Evolutionary conservation across 2,888 invertebrate genomes (phyloP).

Genomic region (Malachius bipustulatus): DNA sequence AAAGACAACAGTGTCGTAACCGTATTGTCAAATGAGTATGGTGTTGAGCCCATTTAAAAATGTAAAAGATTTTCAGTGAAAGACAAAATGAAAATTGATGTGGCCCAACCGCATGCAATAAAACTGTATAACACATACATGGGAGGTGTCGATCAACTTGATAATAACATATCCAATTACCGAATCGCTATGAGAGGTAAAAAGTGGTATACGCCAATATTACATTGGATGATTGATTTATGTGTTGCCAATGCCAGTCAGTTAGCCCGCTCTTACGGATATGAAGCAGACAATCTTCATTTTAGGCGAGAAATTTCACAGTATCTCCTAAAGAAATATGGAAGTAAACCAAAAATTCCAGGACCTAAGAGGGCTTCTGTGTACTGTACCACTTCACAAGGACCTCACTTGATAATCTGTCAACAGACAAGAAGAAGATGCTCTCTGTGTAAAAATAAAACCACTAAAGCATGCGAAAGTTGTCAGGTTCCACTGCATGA

Average conservation of each 20-base stretch:
- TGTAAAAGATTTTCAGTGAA: conserved; percentile 8
- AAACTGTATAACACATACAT: conserved; percentile 8
- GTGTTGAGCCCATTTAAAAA: conserved; percentile 6
- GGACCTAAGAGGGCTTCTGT: too few species aligned
- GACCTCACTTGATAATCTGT: too few species aligned
- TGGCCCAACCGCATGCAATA: conserved; percentile 7
- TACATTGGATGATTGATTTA: conserved; percentile 11
- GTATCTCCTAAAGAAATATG: conserved; percentile 3
- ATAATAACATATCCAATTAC: too few species aligned
- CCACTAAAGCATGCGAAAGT: not conserved
- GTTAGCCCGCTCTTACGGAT: conserved; percentile 8
- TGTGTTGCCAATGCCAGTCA: conserved; percentile 7
- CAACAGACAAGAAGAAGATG: not conserved
- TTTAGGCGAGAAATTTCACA: conserved; percentile 5
- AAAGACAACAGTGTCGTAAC: conserved; percentile 12
- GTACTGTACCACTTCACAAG: too few species aligned
- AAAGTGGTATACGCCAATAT: conserved; percentile 8
- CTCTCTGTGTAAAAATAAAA: not conserved
- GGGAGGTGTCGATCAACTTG: conserved; percentile 10
- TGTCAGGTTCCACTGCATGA: not conserved
- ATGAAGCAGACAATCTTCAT: too few species aligned
- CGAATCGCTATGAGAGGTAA: too few species aligned
- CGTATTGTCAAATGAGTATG: conserved; percentile 11
- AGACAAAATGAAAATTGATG: conserved; percentile 8
- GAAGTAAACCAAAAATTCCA: not conserved